Evolutionary conservation across 1,140 invertebrate genomes (phyloP), one percentile per base, ranked within the genome.

Genomic region (Apis dorsata): DNA sequence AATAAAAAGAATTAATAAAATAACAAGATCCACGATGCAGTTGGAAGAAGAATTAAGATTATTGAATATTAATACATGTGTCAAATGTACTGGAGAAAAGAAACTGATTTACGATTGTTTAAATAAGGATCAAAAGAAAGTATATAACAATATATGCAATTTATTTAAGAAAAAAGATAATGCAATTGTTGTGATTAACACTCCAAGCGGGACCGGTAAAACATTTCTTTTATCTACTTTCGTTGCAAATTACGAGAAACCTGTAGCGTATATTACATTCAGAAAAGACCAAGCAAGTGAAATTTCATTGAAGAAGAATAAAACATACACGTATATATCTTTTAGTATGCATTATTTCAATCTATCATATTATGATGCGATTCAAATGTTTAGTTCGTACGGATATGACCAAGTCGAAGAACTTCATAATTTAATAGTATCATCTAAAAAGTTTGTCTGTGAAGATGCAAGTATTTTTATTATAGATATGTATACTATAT

Each of bases 211-310:
- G 21, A 62, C 7, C 0, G 80, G 80, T 4, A 82, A 82, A 55
- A 82, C 65, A 17, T 53, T 17, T 13, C 21, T 82, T 19, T n/a
- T 82, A 15, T 70, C 55, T 2, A 13, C n/a, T 3, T 17, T 82
- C 3, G 74, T 28, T 0, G 0, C 0, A 21, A 2, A n/a, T 4
- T 15, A 17, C 10, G 0, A 51, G 0, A 0, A 7, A 8, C 0
- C 1, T 0, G 8, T 55, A 17, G 24, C 53, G 0, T 17, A 34
- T 3, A 0, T 69, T 10, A 49, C 9, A 13, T 82, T 82, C 7
- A 62, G 73, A 2, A 69, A 13, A 51, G 55, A 82, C 7, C 65
- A 82, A 11, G 65, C 80, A 5, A 82, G 80, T 9, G 7, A 62
- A 19, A 24, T 82, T 13, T 1, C 1, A 10, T 34, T 15, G 7